Conservation (phyloP, 2,888 invertebrate genomes). For the Scaptomyza caliginosa region DNA sequence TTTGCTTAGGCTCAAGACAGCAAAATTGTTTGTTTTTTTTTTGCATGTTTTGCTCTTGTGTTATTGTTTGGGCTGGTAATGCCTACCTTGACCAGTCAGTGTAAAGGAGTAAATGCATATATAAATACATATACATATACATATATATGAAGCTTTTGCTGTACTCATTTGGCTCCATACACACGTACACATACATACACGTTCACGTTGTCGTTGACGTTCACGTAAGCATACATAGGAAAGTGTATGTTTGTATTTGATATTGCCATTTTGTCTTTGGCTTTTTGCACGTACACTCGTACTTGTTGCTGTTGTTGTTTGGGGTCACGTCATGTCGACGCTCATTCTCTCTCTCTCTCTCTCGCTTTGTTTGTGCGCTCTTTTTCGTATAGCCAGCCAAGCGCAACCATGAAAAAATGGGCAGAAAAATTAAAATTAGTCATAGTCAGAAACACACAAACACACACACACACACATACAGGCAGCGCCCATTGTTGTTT, state of each 20-base stretch:
- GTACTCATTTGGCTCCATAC: too few relatives aligned
- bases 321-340: slow-evolving; percentile 69
- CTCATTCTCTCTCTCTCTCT: slow-evolving; percentile 12
- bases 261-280: slow-evolving; percentile 58
- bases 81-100: slow-evolving; percentile 46
- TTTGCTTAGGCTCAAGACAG: slow-evolving; percentile 42
- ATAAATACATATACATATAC: not conserved
- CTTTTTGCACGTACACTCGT: slow-evolving; percentile 73
- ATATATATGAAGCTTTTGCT: too few relatives aligned
- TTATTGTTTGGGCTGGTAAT: slow-evolving; percentile 25
- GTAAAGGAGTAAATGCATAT: too few relatives aligned
- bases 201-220: too few relatives aligned
- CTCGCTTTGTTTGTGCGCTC: slow-evolving; percentile 18
- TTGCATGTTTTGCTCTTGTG: slow-evolving; percentile 55
- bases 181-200: not conserved
- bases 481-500: slow-evolving; percentile 39
- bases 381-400: slow-evolving; percentile 36
- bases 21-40: too few relatives aligned
- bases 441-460: slow-evolving; percentile 30
- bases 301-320: slow-evolving; percentile 77
- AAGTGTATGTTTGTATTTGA: slow-evolving; percentile 9
- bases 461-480: slow-evolving; percentile 12
- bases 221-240: not conserved
- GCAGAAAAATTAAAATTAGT: slow-evolving; percentile 55
- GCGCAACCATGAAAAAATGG: slow-evolving; percentile 55